Evolutionary conservation across 2,113 vertebrate species (phyloP).

Genomic region (Thomomys bottae): DNA sequence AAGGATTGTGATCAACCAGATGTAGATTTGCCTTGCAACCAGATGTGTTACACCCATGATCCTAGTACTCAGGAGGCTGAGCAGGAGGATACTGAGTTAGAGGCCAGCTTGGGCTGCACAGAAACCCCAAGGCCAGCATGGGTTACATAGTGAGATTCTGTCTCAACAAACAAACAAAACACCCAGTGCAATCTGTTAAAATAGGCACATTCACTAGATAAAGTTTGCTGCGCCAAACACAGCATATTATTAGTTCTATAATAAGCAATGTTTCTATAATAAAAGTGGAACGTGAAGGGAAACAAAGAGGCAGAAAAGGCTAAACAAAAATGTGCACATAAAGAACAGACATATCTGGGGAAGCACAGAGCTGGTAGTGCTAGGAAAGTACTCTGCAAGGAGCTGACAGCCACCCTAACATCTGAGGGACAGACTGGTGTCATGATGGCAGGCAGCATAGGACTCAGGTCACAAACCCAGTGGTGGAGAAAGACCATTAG

Average conservation of each 20-base stretch:
- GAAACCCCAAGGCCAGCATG: too few species aligned
- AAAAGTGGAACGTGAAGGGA: background rate
- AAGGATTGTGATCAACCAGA: background rate
- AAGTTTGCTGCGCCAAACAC: background rate
- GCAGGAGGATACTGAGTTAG: background rate
- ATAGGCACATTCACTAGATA: background rate
- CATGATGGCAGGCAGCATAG: background rate
- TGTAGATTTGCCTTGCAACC: too few species aligned
- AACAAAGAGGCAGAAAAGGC: constrained; percentile 11
- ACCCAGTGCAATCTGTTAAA: background rate
- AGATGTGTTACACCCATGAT: background rate
- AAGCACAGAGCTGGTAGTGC: background rate
- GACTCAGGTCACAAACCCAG: background rate
- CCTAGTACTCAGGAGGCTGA: background rate
- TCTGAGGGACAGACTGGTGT: background rate
- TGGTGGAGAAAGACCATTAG: background rate
- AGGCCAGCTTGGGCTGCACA: background rate
- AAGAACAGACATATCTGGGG: background rate
- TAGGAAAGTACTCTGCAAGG: background rate
- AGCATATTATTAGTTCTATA: background rate
- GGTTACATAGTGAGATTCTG: background rate
- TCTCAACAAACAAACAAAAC: background rate
- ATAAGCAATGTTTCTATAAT: background rate
- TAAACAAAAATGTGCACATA: background rate
- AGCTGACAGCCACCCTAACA: background rate